These are phyloP conservation scores for Sinella curviseta DNA, from an alignment of 1,140 invertebrate species.

Conservation along the genomic window DNA sequence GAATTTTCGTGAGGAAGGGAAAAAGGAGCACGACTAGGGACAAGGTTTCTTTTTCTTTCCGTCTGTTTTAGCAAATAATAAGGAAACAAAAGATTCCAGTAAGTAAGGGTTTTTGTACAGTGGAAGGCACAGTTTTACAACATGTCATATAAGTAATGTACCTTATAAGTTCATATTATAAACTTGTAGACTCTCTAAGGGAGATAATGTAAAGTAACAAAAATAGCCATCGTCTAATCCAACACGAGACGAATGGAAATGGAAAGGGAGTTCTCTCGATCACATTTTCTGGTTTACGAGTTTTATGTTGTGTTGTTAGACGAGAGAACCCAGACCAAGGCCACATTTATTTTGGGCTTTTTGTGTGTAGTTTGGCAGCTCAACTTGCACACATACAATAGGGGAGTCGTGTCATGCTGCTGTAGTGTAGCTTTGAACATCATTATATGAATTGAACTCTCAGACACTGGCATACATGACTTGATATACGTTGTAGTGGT, in stretches of 20 bases:
- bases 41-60: background rate
- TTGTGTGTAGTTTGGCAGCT: background rate
- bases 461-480: no score
- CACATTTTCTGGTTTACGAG: background rate
- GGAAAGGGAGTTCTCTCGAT: background rate
- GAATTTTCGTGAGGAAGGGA: background rate
- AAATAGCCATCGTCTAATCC: no score
- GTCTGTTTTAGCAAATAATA: background rate
- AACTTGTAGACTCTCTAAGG: no score
- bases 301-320: background rate
- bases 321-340: slow-evolving; percentile 19
- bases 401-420: no score
- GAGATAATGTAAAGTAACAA: no score
- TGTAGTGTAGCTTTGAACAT: no score
- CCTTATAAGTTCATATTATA: no score
- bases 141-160: no score
- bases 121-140: no score
- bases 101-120: no score
- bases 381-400: background rate
- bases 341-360: slow-evolving; percentile 11
- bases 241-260: background rate
- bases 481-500: no score
- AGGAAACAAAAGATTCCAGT: background rate
- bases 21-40: background rate
- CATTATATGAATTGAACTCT: background rate